These are phyloP conservation scores for Drosophila serrata DNA, from an alignment of 1,140 invertebrate genomes.

Conservation along the genomic window DNA sequence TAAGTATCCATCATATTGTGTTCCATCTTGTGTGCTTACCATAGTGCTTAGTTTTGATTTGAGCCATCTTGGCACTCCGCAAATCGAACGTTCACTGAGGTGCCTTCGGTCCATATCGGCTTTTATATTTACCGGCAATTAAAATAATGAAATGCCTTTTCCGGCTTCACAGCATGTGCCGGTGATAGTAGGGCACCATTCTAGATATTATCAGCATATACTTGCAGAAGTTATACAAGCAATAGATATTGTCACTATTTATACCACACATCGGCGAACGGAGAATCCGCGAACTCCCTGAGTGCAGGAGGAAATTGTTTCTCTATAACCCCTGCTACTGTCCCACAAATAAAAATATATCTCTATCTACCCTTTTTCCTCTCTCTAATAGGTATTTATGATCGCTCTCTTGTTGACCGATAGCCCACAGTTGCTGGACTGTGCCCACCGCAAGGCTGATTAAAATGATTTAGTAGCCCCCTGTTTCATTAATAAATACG, in stretches of 20 bases:
- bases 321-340: background rate
- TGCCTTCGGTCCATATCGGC: constrained; percentile 21
- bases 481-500: constrained; percentile 13
- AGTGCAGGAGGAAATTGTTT: constrained; percentile 9
- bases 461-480: constrained; percentile 27
- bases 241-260: constrained; percentile 38
- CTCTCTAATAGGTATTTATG: background rate
- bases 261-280: constrained; percentile 6
- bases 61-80: constrained; percentile 50
- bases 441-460: constrained; percentile 4
- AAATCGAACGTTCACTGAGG: constrained; percentile 46
- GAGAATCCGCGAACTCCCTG: constrained; percentile 1
- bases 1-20: background rate
- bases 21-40: constrained; percentile 31
- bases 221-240: constrained; percentile 47
- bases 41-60: constrained; percentile 18
- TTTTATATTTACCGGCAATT: constrained; percentile 74
- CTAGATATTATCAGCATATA: constrained; percentile 43
- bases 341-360: background rate
- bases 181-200: constrained; percentile 51
- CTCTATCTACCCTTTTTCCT: background rate
- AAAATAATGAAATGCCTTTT: constrained; percentile 66
- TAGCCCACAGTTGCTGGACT: constrained; percentile 8
- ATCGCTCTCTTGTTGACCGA: constrained; percentile 11
- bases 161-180: constrained; percentile 31